A percentile compares a stretch with the other conserved stretches of the same genome.
These are phyloP conservation scores for Epinotia demarniana DNA, from an alignment of 2,888 invertebrate genomes.

Conservation along the genomic window DNA sequence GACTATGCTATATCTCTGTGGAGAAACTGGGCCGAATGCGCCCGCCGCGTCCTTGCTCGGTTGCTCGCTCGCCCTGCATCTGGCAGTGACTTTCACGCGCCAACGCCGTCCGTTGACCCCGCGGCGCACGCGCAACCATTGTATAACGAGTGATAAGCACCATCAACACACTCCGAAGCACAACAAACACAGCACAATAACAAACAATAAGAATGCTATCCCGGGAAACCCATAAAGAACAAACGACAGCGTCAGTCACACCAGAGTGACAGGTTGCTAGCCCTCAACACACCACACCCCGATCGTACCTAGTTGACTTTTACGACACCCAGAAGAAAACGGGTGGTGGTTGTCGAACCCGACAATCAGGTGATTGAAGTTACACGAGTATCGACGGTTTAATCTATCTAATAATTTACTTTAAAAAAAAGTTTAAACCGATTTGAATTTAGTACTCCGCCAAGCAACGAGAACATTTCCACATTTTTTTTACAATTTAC, in stretches of 20 bases:
- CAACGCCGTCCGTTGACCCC: constrained; percentile 20
- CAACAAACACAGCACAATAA: neutral
- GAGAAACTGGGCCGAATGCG: constrained; percentile 6
- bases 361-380: no score
- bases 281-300: no score
- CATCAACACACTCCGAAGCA: neutral
- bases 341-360: no score
- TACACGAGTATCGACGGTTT: no score
- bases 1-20: neutral
- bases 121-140: neutral
- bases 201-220: neutral
- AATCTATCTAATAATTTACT: no score
- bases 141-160: constrained; percentile 5
- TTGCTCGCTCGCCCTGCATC: constrained; percentile 39
- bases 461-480: no score
- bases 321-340: no score
- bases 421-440: no score
- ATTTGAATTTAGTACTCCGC: no score
- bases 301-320: no score
- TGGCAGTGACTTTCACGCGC: constrained; percentile 36
- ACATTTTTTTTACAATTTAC: no score
- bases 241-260: neutral
- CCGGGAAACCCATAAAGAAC: neutral
- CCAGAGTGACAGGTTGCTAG: no score
- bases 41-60: constrained; percentile 41